Evolutionary conservation across 2,113 vertebrate species (phyloP).

Genomic region (Gymnobelideus leadbeateri): DNA sequence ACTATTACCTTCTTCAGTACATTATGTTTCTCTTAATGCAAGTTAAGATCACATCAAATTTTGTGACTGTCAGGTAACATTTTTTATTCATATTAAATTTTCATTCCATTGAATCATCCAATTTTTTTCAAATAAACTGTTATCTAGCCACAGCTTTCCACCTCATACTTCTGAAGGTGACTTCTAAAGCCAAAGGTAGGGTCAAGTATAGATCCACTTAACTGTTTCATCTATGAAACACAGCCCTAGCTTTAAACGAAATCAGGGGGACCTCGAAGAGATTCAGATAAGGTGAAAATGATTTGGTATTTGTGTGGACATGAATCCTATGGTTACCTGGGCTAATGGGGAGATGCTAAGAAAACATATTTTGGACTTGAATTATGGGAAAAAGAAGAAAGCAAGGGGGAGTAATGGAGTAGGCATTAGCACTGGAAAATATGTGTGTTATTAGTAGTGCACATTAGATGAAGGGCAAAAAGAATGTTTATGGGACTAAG

Average conservation of each 20-base stretch:
- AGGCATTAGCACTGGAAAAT: not conserved
- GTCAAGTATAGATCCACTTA: not conserved
- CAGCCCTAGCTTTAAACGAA: not conserved
- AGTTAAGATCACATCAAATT: not conserved
- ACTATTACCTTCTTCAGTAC: not conserved
- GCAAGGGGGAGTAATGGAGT: not conserved
- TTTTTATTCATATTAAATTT: not conserved
- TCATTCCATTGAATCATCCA: not conserved
- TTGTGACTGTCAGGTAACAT: not conserved
- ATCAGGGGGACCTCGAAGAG: not conserved
- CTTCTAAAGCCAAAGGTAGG: not conserved
- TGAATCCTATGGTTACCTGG: not conserved
- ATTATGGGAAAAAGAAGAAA: not conserved
- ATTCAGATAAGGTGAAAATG: not conserved
- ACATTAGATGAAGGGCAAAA: too few relatives aligned
- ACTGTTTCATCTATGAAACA: not conserved
- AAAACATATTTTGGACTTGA: not conserved
- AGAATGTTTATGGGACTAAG: too few relatives aligned
- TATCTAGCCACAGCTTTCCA: not conserved
- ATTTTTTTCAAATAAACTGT: not conserved
- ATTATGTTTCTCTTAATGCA: not conserved
- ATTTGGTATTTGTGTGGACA: not conserved
- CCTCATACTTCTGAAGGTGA: not conserved
- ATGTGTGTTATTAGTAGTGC: too few relatives aligned
- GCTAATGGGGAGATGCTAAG: not conserved